phyloP scores from a whole-genome alignment of 2,113 vertebrate genomes.

The Pitta sordida region DNA sequence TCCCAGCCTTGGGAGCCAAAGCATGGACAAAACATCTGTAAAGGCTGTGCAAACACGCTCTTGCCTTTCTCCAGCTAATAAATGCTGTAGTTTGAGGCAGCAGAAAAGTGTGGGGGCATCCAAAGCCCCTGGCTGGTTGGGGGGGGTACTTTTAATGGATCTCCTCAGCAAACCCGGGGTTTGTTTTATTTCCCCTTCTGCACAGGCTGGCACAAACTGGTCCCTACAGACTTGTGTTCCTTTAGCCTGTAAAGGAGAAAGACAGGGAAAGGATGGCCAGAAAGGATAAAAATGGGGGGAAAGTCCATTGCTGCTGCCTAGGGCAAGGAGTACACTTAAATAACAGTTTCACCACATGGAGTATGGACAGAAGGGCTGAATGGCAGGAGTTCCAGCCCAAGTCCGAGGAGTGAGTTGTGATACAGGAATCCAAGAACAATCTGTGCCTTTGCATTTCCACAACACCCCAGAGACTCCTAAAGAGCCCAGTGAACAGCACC shows the following conservation, averaged over 20 bases:
- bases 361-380: accelerated
- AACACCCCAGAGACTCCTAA: neutral
- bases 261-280: neutral
- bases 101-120: neutral
- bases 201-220: neutral
- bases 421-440: neutral
- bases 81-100: neutral
- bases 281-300: neutral
- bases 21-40: neutral
- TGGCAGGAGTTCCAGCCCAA: neutral
- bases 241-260: neutral
- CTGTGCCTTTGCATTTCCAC: neutral
- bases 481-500: neutral
- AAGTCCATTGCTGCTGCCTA: neutral
- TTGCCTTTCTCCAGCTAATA: neutral
- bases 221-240: neutral
- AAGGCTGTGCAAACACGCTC: neutral
- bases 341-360: neutral
- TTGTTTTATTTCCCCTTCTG: neutral
- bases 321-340: neutral
- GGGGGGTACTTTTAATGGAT: neutral
- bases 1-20: neutral
- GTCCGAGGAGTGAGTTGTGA: neutral
- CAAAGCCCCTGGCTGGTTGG: neutral
- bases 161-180: neutral